A percentile compares a stretch with the other conserved stretches of the same genome.
Evolutionary conservation across 2,113 vertebrate species (phyloP).

Genomic region (Sisor rabdophorus): DNA sequence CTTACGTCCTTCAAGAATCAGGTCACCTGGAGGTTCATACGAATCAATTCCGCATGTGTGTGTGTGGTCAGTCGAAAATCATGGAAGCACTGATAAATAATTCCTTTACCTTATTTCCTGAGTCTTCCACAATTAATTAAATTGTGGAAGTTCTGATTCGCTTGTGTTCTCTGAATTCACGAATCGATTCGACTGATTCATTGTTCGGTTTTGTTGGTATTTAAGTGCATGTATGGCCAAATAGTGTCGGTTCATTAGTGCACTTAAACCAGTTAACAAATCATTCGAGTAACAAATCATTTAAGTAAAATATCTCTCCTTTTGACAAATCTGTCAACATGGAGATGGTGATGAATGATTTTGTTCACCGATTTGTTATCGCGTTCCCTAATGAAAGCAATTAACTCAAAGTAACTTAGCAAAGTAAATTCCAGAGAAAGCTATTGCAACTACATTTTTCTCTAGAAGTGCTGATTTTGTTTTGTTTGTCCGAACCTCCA

Average conservation of each 20-base stretch:
- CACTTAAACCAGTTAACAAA: neutral
- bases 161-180: neutral
- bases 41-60: conserved; percentile 92
- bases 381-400: neutral
- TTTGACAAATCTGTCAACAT: neutral
- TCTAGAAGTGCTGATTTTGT: neutral
- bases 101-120: neutral
- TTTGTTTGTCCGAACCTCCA: conserved; percentile 6
- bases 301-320: neutral
- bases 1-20: conserved; percentile 84
- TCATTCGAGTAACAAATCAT: neutral
- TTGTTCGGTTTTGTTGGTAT: neutral
- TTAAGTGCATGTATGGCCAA: neutral
- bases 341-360: neutral
- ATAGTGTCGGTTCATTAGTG: neutral
- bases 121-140: neutral
- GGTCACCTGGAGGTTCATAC: conserved; percentile 90
- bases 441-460: neutral
- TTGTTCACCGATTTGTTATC: neutral
- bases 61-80: conserved; percentile 93
- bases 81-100: conserved; percentile 70
- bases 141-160: neutral
- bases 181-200: neutral
- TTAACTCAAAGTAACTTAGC: neutral
- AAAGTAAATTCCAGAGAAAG: conserved; percentile 10